Conservation (phyloP, 2,888 invertebrate species). For the Ophioninae sp. region DNA sequence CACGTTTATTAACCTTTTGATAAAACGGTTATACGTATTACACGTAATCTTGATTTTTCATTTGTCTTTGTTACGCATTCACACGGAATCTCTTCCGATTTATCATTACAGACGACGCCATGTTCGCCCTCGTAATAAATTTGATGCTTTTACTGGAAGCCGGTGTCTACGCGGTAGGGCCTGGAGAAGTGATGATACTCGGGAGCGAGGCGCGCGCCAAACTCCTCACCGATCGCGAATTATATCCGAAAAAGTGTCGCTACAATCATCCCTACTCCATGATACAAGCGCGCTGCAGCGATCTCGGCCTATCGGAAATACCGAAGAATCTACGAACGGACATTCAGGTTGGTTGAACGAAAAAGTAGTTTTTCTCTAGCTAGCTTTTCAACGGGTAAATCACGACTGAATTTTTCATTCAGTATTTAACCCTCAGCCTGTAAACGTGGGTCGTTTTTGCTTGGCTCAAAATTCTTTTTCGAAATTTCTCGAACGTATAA, state of each 20-base stretch:
- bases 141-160: conserved; percentile 68
- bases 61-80: conserved; percentile 18
- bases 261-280: conserved; percentile 82
- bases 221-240: conserved; percentile 69
- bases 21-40: not conserved
- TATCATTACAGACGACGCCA: conserved; percentile 48
- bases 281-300: conserved; percentile 83
- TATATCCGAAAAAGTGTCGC: conserved; percentile 79
- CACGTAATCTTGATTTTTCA: not conserved
- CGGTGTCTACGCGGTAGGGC: conserved; percentile 52
- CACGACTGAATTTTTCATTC: too few relatives aligned
- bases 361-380: too few relatives aligned
- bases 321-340: conserved; percentile 82
- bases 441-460: too few relatives aligned
- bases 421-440: too few relatives aligned
- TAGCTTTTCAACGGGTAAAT: too few relatives aligned
- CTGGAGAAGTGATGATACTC: conserved; percentile 52
- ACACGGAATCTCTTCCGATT: not conserved
- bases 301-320: conserved; percentile 81
- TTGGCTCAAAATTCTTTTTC: too few relatives aligned
- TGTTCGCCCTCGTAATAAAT: conserved; percentile 65
- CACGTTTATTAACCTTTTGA: too few relatives aligned
- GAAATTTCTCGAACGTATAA: too few relatives aligned
- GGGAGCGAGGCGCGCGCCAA: conserved; percentile 64
- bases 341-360: conserved; percentile 81